Evolutionary conservation across 2,797 vertebrate species (phyloP), one percentile per base, ranked within the genome.

Genomic region (Gymnocypris eckloni): DNA sequence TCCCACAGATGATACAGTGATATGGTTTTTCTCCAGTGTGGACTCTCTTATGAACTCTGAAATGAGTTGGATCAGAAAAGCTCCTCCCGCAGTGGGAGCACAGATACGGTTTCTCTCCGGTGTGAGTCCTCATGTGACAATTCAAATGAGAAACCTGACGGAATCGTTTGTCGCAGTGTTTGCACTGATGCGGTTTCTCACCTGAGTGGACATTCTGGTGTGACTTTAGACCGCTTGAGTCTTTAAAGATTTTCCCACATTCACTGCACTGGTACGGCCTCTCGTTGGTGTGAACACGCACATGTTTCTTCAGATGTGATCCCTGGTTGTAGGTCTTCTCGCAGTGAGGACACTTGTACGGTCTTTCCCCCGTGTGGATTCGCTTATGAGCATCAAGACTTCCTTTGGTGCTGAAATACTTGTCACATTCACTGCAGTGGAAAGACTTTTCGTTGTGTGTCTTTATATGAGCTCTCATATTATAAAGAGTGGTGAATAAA

Each of bases 131-230:
- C 56, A n/a, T 22, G 0, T 59, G 87, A 52, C 48, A 56, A 1
- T 50, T 77, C 77, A 84, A 50, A 28, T 88, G 37, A 7, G 75
- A 13, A 25, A n/a, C 16, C 13, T 83, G 84, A n/a, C 41, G 28
- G 52, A 88, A 88, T 56, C 59, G 45, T 70, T 84, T 86, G 16
- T 78, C 81, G 4, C 87, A 88, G 77, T 83, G 41, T 3, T 81
- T 84, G 64, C 87, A 88, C 70, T 84, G 87, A 82, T 69, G 77
- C 8, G 81, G 84, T 78, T 83, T 83, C 75, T 69, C 84, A 0
- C 52, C 87, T 0, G 75, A 59, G 70, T 88, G 87, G 3, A 83
- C 16, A 4, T 61, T 80, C 48, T 88, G 37, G 15, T 88, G 87
- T 6, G 76, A 72, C 13, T 37, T n/a, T 20, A 88, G 81, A 59